Evolutionary conservation across 2,888 invertebrate genomes (phyloP).

Genomic region (Resseliella maxima): DNA sequence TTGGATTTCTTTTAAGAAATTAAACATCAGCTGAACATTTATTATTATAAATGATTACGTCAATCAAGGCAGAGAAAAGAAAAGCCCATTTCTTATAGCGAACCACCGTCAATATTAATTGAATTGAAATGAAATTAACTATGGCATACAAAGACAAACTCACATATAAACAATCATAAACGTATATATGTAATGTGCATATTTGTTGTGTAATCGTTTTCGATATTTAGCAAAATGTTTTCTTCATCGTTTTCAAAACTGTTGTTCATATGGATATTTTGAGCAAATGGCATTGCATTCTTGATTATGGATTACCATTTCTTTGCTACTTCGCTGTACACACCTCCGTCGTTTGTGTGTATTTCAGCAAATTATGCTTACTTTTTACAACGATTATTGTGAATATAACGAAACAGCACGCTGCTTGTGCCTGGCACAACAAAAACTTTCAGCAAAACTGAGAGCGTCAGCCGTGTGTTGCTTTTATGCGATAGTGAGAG

Average conservation of each 20-base stretch:
- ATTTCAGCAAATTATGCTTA: slow-evolving; percentile 40
- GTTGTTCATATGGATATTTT: background rate
- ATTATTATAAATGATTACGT: slow-evolving; percentile 51
- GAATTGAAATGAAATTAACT: slow-evolving; percentile 22
- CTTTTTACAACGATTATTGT: slow-evolving; percentile 29
- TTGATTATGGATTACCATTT: background rate
- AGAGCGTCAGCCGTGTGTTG: background rate
- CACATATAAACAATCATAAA: background rate
- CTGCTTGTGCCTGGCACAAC: too few relatives aligned
- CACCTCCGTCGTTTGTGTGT: slow-evolving; percentile 10
- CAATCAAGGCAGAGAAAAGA: background rate
- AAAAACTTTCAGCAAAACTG: background rate
- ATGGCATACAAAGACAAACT: background rate
- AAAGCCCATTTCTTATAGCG: background rate
- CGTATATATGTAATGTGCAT: background rate
- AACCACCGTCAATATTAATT: background rate
- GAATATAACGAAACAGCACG: too few relatives aligned
- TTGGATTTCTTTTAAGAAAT: slow-evolving; percentile 48
- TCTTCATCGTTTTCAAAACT: background rate
- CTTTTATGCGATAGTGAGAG: slow-evolving; percentile 35
- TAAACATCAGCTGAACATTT: slow-evolving; percentile 40
- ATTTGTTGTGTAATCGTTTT: background rate
- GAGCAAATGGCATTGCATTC: slow-evolving; percentile 1
- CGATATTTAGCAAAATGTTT: background rate
- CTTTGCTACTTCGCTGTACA: background rate